Percentiles rank a stretch among this genome's conserved stretches.
These are phyloP conservation scores for Catharus fuscescens DNA, from an alignment of 2,113 vertebrate genomes.

Conservation along the genomic window DNA sequence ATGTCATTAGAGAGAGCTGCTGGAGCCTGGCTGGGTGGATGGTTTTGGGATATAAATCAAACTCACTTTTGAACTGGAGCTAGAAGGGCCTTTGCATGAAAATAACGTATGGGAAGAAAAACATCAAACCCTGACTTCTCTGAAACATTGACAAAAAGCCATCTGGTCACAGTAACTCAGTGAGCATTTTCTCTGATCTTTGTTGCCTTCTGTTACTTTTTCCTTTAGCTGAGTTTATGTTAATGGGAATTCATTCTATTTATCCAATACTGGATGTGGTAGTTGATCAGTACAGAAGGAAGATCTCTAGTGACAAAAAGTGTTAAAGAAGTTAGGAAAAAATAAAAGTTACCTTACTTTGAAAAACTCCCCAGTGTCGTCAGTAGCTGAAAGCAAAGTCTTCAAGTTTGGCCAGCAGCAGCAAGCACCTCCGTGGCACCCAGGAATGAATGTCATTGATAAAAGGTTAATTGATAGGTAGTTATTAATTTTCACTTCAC, in stretches of 20 bases:
- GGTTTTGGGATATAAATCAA: slow-evolving; percentile 33
- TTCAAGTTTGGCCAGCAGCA: not conserved
- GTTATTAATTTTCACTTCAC: not conserved
- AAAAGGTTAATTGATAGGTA: not conserved
- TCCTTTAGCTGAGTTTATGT: not conserved
- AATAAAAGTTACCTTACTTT: not conserved
- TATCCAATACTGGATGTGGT: not conserved
- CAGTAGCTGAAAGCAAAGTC: not conserved
- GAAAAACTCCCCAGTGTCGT: not conserved
- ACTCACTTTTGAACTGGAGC: not conserved
- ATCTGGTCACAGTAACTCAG: not conserved
- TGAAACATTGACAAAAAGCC: not conserved
- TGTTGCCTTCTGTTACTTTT: not conserved
- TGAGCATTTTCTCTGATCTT: not conserved
- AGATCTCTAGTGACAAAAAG: not conserved
- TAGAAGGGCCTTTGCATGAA: not conserved
- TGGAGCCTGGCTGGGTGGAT: not conserved
- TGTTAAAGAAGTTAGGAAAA: not conserved
- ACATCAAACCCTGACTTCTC: not conserved
- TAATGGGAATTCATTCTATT: not conserved
- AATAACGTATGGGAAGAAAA: not conserved
- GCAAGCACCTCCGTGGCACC: not conserved
- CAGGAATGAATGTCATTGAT: not conserved
- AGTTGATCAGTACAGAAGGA: not conserved
- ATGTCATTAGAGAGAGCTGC: not conserved